Evolutionary conservation across 2,797 vertebrate genomes (phyloP).

Genomic region (Sciaenops ocellatus): DNA sequence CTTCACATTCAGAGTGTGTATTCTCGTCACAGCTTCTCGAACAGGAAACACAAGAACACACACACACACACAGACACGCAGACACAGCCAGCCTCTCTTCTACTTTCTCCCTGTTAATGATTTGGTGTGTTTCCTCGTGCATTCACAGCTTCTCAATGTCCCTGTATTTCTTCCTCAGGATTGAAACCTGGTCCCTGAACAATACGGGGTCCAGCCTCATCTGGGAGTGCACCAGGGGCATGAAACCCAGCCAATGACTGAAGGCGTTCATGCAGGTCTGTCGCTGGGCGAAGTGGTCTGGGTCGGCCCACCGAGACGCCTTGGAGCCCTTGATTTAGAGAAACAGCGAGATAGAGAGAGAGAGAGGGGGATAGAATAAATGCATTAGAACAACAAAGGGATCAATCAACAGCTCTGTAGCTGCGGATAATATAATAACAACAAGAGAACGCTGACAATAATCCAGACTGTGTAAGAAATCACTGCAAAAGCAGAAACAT

Average conservation of each 20-base stretch:
- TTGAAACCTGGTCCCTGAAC: conserved; percentile 89
- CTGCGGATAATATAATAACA: not conserved
- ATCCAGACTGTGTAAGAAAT: not conserved
- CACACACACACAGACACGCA: not conserved
- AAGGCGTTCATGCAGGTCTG: conserved; percentile 89
- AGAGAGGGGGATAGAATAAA: not conserved
- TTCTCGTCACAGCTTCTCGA: conserved; percentile 7
- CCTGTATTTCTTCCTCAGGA: conserved; percentile 88
- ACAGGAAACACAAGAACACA: not conserved
- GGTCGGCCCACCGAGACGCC: conserved; percentile 88
- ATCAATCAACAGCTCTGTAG: conserved; percentile 2
- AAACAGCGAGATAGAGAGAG: conserved; percentile 15
- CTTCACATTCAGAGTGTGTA: conserved; percentile 6
- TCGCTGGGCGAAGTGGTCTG: conserved; percentile 88
- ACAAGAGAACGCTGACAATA: not conserved
- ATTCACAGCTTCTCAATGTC: conserved; percentile 85
- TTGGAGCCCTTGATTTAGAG: conserved; percentile 80
- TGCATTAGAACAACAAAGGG: not conserved
- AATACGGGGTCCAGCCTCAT: conserved; percentile 88
- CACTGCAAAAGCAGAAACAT: not conserved
- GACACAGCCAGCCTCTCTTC: not conserved
- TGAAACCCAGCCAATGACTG: conserved; percentile 86
- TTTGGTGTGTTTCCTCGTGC: conserved; percentile 20
- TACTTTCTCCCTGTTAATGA: not conserved
- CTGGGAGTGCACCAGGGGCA: conserved; percentile 88